A percentile compares a stretch with the other conserved stretches of the same genome.
These are phyloP conservation scores for Amphimallon solstitiale DNA, from an alignment of 2,888 invertebrate genomes.

Conservation along the genomic window DNA sequence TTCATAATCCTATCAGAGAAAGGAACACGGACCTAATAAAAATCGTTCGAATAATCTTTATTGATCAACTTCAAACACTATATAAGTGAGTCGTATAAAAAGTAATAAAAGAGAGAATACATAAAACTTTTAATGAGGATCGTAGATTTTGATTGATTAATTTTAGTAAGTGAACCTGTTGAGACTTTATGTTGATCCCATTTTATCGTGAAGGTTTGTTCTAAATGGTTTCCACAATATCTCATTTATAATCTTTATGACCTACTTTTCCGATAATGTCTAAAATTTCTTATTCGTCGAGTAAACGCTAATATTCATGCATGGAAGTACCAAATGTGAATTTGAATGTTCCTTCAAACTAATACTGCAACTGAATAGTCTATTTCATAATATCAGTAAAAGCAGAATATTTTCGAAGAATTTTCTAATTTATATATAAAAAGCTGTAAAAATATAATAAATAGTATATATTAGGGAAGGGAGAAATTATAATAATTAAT, in stretches of 20 bases:
- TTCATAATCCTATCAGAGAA: too few species aligned
- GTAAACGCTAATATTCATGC: too few species aligned
- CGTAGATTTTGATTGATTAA: constrained; percentile 29
- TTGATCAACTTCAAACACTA: constrained; percentile 28
- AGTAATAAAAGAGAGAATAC: constrained; percentile 30
- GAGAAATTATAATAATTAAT: too few species aligned
- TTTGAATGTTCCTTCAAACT: too few species aligned
- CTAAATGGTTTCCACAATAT: background rate
- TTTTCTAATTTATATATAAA: too few species aligned
- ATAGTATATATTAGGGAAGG: too few species aligned
- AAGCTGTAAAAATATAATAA: too few species aligned
- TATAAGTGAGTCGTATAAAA: constrained; percentile 31
- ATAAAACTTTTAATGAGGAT: constrained; percentile 32
- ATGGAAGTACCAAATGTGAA: too few species aligned
- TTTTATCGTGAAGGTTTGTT: constrained; percentile 5
- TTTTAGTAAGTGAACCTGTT: constrained; percentile 2
- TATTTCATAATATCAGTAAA: too few species aligned
- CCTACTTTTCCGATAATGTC: background rate
- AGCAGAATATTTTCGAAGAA: too few species aligned
- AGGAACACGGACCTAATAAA: background rate
- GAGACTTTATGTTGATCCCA: background rate
- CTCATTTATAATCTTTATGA: background rate
- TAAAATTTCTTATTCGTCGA: background rate
- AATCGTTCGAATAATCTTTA: constrained; percentile 30
- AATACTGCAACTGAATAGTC: too few species aligned